Evolutionary conservation across 1,140 invertebrate genomes (phyloP).

Genomic region (Neodiprion lecontei): DNA sequence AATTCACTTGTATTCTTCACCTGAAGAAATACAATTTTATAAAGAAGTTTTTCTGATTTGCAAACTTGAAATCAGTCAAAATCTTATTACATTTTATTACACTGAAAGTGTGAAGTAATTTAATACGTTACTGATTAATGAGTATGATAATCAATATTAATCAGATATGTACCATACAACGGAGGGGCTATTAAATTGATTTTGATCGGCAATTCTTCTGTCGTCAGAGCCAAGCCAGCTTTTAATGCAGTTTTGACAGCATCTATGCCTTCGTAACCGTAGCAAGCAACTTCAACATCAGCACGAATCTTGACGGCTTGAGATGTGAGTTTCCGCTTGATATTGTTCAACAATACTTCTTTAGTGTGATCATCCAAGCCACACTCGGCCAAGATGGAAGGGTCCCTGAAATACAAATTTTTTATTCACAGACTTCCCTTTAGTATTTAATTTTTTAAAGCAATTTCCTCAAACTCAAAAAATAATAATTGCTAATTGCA

Average conservation of each 20-base stretch:
- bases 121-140: no score
- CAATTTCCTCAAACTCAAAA: conserved; percentile 21
- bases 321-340: conserved; percentile 95
- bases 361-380: conserved; percentile 92
- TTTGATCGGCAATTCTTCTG: conserved; percentile 94
- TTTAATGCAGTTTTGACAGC: conserved; percentile 95
- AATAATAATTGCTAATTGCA: conserved; percentile 25
- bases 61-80: no score
- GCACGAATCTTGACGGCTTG: conserved; percentile 98
- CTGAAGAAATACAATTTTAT: no score
- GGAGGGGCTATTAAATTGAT: conserved; percentile 99
- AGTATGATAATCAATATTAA: not conserved
- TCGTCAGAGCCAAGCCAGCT: conserved; percentile 91
- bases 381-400: conserved; percentile 95
- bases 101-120: no score
- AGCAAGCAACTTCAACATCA: conserved; percentile 98
- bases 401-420: conserved; percentile 73
- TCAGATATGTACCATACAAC: conserved; percentile 76
- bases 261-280: conserved; percentile 98
- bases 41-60: no score
- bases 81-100: no score
- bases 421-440: not conserved
- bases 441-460: conserved; percentile 24
- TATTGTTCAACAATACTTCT: conserved; percentile 92
- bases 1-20: no score